Percentiles rank a stretch among this genome's conserved stretches.
phyloP scores from a whole-genome alignment of 2,113 vertebrate genomes.

The Carollia perspicillata region DNA sequence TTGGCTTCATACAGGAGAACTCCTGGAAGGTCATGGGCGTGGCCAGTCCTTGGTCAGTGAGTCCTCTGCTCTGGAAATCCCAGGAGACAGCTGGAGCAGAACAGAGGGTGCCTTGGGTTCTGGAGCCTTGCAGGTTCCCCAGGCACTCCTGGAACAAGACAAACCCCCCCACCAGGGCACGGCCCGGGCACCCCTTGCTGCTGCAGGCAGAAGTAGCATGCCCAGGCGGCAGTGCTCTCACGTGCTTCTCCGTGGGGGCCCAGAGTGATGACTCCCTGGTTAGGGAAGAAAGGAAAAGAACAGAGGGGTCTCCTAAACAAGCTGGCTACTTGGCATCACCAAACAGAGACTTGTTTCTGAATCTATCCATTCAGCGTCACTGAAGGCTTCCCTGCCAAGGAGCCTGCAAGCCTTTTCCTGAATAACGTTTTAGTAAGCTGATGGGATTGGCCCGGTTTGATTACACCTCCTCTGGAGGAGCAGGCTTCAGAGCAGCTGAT shows the following conservation, averaged over 20 bases:
- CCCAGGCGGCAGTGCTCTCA: neutral
- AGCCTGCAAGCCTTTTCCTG: neutral
- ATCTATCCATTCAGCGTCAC: neutral
- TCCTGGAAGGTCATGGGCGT: neutral
- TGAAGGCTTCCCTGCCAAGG: neutral
- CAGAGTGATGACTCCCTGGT: neutral
- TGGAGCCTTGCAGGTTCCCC: neutral
- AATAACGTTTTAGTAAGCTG: neutral
- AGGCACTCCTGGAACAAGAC: neutral
- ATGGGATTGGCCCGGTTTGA: neutral
- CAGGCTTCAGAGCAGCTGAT: neutral
- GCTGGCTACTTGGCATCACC: neutral
- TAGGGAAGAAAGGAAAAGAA: neutral
- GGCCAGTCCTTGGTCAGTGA: neutral
- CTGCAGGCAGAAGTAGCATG: neutral
- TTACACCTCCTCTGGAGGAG: neutral
- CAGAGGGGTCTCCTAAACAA: neutral
- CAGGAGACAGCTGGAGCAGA: neutral
- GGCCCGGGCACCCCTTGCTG: neutral
- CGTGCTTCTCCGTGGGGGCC: neutral
- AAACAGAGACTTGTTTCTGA: neutral
- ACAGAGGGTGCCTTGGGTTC: neutral
- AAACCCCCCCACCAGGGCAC: neutral
- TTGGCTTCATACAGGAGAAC: neutral
- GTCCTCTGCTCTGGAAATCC: neutral